Evolutionary conservation across 1,140 invertebrate genomes (phyloP), one percentile per base, ranked within the genome.

Genomic region (Aphaenogaster rudis): DNA sequence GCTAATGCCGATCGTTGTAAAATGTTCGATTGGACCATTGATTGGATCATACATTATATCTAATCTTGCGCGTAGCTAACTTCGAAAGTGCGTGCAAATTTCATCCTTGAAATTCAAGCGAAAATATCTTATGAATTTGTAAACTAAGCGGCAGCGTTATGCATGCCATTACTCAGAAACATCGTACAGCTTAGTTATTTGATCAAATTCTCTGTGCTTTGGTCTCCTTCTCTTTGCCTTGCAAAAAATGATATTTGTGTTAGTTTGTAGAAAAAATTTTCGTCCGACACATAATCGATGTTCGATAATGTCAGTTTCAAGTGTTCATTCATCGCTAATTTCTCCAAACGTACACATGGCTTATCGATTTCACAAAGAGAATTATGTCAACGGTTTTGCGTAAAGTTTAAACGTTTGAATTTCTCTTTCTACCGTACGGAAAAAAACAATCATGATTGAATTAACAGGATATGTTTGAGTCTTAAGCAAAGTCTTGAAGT

Each of bases 1-100:
- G 87, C 88, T 93, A 93, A 93, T 93, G 61, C 69, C 86, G n/a
- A 88, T 88, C 91, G 90, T 93, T 93, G 88, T 93, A 88, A 92
- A 85, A 92, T 90, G 88, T 82, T 33, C 87, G 61, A 71, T 80
- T n/a, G 39, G 3, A 1, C 9, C 15, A 92, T 72, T 71, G 84
- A 91, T 91, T 80, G 88, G 86, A 78, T 81, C 61, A 5, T n/a
- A 52, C 50, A 82, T 59, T 80, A 63, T 78, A 36, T 63, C 77
- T 89, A 87, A 89, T 90, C 71, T 76, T 15, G 88, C 54, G 13
- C 66, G 42, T 54, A 82, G 63, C 71, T 89, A 71, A 89, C 81
- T 81, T 76, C 42, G 45, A 87, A 78, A 52, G 85, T 42, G 28
- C 42, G 39, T 28, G 39, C 21, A 54, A 15, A 67, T 79, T 74